A percentile compares a stretch with the other conserved stretches of the same genome.
phyloP scores from a whole-genome alignment of 2,113 vertebrate genomes.

The Tyto alba region DNA sequence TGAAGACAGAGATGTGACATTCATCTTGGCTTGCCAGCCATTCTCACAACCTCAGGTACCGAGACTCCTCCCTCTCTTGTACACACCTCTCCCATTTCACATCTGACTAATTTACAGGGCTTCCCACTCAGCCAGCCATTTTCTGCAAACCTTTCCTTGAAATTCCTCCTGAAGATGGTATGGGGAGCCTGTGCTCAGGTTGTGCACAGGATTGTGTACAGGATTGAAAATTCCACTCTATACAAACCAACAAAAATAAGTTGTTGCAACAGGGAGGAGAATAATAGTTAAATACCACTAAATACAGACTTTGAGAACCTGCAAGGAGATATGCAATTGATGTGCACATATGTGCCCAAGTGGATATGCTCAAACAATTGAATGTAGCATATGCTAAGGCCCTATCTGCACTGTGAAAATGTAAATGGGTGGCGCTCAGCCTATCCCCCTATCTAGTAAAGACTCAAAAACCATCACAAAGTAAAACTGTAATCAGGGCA shows the following conservation, averaged over 20 bases:
- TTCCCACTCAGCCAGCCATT: background rate
- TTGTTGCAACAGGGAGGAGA: background rate
- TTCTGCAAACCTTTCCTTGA: background rate
- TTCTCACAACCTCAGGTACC: background rate
- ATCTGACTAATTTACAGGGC: background rate
- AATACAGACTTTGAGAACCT: background rate
- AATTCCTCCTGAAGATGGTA: background rate
- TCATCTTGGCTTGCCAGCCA: background rate
- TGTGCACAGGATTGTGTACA: background rate
- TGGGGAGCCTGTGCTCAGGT: no score
- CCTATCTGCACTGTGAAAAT: background rate
- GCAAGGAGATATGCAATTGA: background rate
- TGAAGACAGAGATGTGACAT: background rate
- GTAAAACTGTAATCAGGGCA: constrained; percentile 6
- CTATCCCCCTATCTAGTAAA: background rate
- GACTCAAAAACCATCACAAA: background rate
- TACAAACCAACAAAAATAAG: background rate
- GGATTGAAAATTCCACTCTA: background rate
- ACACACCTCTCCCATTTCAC: background rate
- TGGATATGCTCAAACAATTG: background rate
- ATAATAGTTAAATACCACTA: background rate
- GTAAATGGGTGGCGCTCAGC: background rate
- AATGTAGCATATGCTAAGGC: background rate
- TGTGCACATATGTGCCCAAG: background rate
- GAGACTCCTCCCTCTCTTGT: background rate